Percentiles rank a stretch among this genome's conserved stretches.
Evolutionary conservation across 2,113 vertebrate genomes (phyloP).

Genomic region (Loxodonta africana): DNA sequence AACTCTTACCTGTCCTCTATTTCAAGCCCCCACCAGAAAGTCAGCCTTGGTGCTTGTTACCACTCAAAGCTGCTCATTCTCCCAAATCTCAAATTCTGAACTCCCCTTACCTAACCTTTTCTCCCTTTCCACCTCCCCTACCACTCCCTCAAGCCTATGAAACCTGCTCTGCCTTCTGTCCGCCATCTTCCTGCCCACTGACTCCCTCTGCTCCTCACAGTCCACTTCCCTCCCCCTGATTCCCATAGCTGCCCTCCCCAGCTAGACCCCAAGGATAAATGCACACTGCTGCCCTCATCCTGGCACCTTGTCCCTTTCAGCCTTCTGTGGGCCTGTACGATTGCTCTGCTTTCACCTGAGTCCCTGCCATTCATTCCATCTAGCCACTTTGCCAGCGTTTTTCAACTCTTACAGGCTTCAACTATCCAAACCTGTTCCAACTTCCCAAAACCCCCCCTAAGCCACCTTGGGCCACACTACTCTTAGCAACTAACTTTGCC

Average conservation of each 20-base stretch:
- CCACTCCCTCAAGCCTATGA: not conserved
- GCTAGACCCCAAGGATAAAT: not conserved
- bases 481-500: not conserved
- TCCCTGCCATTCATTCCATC: not conserved
- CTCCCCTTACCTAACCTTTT: not conserved
- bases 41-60: not conserved
- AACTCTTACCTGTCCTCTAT: not conserved
- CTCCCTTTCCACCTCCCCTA: too few species aligned
- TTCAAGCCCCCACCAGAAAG: not conserved
- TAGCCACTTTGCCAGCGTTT: not conserved
- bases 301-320: too few species aligned
- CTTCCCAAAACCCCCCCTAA: not conserved
- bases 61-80: not conserved
- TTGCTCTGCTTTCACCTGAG: not conserved
- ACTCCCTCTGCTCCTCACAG: too few species aligned
- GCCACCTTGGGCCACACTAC: too few species aligned
- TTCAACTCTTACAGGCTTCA: not conserved
- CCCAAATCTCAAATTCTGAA: not conserved
- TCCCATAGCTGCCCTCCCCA: not conserved
- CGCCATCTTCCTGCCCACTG: accelerated
- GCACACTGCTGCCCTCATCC: not conserved
- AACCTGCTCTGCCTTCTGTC: not conserved
- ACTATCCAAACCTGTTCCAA: not conserved
- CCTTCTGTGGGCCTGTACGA: not conserved
- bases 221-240: not conserved